phyloP scores from a whole-genome alignment of 2,888 invertebrate genomes.

The Anticlea derivata region DNA sequence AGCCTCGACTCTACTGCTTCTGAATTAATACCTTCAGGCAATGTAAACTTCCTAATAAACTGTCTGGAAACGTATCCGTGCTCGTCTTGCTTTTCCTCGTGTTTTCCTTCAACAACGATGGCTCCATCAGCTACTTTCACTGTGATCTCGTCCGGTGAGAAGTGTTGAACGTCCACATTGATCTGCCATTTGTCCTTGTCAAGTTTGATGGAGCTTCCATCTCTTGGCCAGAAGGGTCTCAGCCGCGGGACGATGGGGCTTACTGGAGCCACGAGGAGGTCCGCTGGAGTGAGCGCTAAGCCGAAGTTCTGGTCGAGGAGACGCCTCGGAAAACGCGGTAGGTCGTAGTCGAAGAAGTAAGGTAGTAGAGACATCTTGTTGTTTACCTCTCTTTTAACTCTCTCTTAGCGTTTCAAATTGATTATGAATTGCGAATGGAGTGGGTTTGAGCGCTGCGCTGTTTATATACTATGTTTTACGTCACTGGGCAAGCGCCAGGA shows the following conservation, averaged over 20 bases:
- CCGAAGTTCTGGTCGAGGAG: slow-evolving; percentile 75
- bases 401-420: too few species aligned
- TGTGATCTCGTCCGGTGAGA: slow-evolving; percentile 89
- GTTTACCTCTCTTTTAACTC: background rate
- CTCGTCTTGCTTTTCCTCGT: slow-evolving; percentile 90
- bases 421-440: background rate
- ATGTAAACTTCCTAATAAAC: slow-evolving; percentile 86
- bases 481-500: slow-evolving; percentile 16
- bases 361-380: slow-evolving; percentile 63
- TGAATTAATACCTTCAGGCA: slow-evolving; percentile 89
- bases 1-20: slow-evolving; percentile 88
- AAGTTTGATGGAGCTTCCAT: slow-evolving; percentile 75
- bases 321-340: slow-evolving; percentile 64
- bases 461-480: slow-evolving; percentile 16
- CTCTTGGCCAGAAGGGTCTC: slow-evolving; percentile 67
- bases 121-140: slow-evolving; percentile 88
- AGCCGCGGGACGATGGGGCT: slow-evolving; percentile 54
- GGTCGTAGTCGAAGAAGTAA: slow-evolving; percentile 63
- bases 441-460: background rate
- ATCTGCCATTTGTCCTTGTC: slow-evolving; percentile 86
- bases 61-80: slow-evolving; percentile 90
- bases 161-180: slow-evolving; percentile 90
- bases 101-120: slow-evolving; percentile 90
- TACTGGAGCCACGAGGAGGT: slow-evolving; percentile 54
- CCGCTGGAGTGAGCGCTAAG: slow-evolving; percentile 67